phyloP scores from a whole-genome alignment of 2,113 vertebrate species.

The Chinchilla lanigera region DNA sequence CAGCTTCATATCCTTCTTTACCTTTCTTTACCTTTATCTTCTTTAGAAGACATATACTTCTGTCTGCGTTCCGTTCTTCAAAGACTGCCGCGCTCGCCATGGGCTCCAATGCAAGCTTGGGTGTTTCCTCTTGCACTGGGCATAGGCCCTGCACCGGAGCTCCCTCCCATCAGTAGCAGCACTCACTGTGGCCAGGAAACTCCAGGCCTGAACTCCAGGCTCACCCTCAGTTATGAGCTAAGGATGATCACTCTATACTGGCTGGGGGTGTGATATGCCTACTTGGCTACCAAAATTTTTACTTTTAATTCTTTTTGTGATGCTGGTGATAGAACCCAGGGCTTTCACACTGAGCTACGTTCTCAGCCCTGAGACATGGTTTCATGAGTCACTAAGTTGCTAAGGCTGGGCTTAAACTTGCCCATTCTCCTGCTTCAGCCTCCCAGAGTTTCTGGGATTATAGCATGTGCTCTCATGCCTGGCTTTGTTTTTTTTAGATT shows the following conservation, averaged over 20 bases:
- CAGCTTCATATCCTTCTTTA: neutral
- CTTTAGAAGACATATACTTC: too few species aligned
- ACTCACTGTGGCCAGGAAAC: neutral
- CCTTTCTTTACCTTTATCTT: too few species aligned
- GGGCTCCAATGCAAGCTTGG: conserved; percentile 5
- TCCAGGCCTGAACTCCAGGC: conserved; percentile 32
- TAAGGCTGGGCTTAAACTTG: neutral
- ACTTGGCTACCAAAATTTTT: neutral
- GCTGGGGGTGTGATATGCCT: neutral
- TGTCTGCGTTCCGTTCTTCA: neutral
- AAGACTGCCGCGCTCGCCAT: neutral
- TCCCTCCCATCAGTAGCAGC: conserved; percentile 37
- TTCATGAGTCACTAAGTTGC: neutral
- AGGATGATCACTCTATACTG: neutral
- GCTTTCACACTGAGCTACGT: neutral
- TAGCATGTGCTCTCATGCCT: neutral
- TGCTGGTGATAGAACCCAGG: neutral
- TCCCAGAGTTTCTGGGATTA: neutral
- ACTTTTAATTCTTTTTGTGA: neutral
- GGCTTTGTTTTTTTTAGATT: neutral
- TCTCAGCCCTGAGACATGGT: neutral
- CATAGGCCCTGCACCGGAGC: neutral
- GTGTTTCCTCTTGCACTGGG: conserved; percentile 4
- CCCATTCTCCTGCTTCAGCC: neutral
- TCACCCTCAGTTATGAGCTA: neutral